phyloP scores from a whole-genome alignment of 2,113 vertebrate genomes.

The Macheiramphus alcinus region DNA sequence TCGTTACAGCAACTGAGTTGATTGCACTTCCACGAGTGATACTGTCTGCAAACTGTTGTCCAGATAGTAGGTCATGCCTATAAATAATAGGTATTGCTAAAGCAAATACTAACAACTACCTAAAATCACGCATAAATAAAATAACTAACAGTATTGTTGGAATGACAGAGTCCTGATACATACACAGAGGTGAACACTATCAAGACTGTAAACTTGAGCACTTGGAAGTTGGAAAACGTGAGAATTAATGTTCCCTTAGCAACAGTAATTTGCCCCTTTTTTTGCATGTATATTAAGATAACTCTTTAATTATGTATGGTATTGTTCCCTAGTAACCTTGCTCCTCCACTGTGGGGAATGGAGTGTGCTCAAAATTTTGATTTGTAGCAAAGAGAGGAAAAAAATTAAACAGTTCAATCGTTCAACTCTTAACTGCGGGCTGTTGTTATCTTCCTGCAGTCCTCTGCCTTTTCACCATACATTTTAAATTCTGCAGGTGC shows the following conservation, averaged over 20 bases:
- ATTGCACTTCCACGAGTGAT: not conserved
- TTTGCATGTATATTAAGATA: not conserved
- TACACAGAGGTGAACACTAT: accelerated
- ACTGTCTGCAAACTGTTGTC: not conserved
- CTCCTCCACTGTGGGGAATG: not conserved
- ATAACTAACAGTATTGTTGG: not conserved
- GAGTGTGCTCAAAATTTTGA: not conserved
- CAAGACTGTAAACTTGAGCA: accelerated
- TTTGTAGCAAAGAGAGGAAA: not conserved
- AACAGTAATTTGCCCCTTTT: not conserved
- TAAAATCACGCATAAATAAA: not conserved
- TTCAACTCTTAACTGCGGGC: not conserved
- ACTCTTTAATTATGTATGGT: not conserved
- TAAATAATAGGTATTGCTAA: not conserved
- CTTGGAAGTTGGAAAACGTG: accelerated
- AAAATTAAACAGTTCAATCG: not conserved
- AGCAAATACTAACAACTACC: not conserved
- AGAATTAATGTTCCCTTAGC: not conserved
- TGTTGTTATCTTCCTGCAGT: not conserved
- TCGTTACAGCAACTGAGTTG: not conserved
- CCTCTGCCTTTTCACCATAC: not conserved
- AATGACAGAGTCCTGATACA: accelerated
- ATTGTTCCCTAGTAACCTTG: not conserved
- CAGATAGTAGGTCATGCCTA: not conserved
- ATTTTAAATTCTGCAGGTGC: not conserved